A percentile compares a stretch with the other conserved stretches of the same genome.
Conservation (phyloP, 2,888 invertebrate species). For the Arrhopalites spinosus region DNA sequence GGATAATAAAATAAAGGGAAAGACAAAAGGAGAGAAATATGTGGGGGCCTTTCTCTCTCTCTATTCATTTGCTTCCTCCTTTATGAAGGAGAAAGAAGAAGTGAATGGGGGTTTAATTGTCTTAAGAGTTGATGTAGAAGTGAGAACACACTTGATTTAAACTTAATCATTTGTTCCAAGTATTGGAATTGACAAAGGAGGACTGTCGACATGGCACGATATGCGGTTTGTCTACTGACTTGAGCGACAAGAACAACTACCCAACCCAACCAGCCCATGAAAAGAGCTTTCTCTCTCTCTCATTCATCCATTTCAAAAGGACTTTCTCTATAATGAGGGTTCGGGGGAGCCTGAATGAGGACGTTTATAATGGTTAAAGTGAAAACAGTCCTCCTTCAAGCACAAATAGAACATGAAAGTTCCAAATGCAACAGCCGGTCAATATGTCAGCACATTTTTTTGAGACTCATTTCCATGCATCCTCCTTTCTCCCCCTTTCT, state of each 20-base stretch:
- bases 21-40: too few species aligned
- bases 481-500: too few species aligned
- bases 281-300: neutral
- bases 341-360: neutral
- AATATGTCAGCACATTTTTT: neutral
- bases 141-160: slow-evolving; percentile 14
- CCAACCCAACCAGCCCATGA: neutral
- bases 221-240: neutral
- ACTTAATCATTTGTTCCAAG: slow-evolving; percentile 2
- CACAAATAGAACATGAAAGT: neutral
- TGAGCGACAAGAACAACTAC: neutral
- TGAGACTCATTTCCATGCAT: neutral
- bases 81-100: neutral
- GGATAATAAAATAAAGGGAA: too few species aligned
- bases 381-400: neutral
- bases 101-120: slow-evolving; percentile 6
- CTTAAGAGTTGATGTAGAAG: neutral
- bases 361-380: neutral
- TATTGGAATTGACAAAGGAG: neutral
- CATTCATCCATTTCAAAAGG: slow-evolving; percentile 9
- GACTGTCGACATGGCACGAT: neutral
- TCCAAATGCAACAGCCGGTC: slow-evolving; percentile 28
- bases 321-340: neutral
- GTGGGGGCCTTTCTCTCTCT: too few species aligned
- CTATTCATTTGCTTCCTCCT: too few species aligned